phyloP scores from a whole-genome alignment of 2,797 vertebrate genomes.

The Mus caroli region DNA sequence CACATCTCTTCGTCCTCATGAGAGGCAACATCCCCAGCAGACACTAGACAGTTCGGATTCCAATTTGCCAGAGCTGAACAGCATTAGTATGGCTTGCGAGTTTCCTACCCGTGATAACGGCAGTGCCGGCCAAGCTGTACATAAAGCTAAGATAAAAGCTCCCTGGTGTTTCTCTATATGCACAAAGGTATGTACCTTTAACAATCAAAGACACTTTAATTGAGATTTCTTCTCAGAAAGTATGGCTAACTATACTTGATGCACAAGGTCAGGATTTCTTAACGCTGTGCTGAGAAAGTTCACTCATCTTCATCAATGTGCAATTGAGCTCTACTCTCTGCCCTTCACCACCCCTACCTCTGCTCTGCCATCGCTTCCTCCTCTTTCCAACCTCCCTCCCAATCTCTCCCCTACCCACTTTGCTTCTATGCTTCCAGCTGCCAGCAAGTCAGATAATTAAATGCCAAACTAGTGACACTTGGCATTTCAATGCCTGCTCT shows the following conservation, averaged over 20 bases:
- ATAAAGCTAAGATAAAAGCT: conserved; percentile 9
- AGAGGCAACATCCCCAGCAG: not conserved
- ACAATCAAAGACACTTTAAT: conserved; percentile 25
- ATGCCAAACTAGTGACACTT: conserved; percentile 86
- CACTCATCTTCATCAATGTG: conserved; percentile 71
- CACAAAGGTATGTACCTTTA: not conserved
- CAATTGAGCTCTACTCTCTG: conserved; percentile 74
- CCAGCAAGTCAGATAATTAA: conserved; percentile 88
- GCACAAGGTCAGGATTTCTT: not conserved
- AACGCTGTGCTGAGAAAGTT: conserved; percentile 53
- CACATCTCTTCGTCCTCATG: not conserved
- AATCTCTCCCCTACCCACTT: not conserved
- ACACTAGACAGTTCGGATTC: not conserved
- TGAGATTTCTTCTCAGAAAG: conserved; percentile 58
- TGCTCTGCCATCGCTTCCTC: not conserved
- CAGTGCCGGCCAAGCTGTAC: not conserved
- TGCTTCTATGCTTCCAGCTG: conserved; percentile 78
- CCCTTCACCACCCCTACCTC: conserved; percentile 67
- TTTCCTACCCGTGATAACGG: not conserved
- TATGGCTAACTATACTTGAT: not conserved
- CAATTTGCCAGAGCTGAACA: not conserved
- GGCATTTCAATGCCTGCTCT: conserved; percentile 86
- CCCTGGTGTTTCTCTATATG: not conserved
- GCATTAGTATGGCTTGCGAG: not conserved
- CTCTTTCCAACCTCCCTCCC: not conserved